Base-by-base conservation (phyloP, 2,888 invertebrate species). In the Dicyrtomina minuta region DNA sequence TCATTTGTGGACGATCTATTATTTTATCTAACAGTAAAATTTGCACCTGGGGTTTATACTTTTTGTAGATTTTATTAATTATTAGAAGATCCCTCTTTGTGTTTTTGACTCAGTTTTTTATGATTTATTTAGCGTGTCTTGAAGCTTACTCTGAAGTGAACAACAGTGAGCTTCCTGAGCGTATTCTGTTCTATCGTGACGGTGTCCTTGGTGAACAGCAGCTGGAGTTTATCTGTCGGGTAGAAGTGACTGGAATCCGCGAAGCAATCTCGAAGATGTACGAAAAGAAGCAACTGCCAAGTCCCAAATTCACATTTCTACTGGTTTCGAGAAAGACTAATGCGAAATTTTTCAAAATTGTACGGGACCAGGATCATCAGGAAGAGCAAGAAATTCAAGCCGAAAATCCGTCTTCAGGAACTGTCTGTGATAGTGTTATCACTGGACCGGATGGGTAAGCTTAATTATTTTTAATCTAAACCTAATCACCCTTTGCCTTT, bases 171-270 rank as follows among this genome's bases (percentile, higher is more conserved):
- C 75, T 83, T 1, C 96, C 96, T 0, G 84, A 85, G 0, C 85
- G 87, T 0, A 90, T 97, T 60, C 80, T 96, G 1, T 86, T 96
- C 33, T 96, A 89, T 82, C 87, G 96, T 15, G 96, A 97, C 81
- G 97, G 96, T 24, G 96, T 96, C 0, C 93, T 95, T 1, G 96
- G 96, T 76, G 96, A 96, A 0, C 93, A 96, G 80, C 93, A 96
- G 80, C 84, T 96, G 1, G 85, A 87, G 0, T 89, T 88, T 68
- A 93, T 96, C 0, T 84, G 86, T 15, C 86, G 88, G 1, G 88
- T 88, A 46, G 96, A 97, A 82, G 88, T 33, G 33, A 8, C 33
- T 33, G 4, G 8, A 8, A 8, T 33, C 8, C 33, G 8, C 3
- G 4, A 33, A 33, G 33, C 33, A 3, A 33, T 33, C 4, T 3